Evolutionary conservation across 1,140 invertebrate species (phyloP).

Genomic region (Drosophila nigrodunni): DNA sequence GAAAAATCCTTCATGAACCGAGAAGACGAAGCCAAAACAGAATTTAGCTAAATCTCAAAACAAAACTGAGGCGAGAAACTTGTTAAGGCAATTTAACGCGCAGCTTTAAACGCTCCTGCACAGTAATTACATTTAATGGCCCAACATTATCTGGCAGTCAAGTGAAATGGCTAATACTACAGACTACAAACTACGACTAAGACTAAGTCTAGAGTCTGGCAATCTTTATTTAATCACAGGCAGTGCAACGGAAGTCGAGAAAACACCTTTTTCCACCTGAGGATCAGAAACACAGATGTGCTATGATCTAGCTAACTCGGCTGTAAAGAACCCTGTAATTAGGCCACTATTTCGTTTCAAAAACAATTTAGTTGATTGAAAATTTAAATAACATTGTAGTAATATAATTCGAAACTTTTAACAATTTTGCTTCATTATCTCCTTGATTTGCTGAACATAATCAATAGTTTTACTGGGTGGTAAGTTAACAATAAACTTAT

Average conservation of each 20-base stretch:
- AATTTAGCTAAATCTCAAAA: not conserved
- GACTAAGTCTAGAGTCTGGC: not conserved
- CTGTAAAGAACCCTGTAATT: not conserved
- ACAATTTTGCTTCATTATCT: no score
- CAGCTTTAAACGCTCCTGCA: not conserved
- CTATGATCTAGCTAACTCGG: not conserved
- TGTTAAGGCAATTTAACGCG: constrained; percentile 12
- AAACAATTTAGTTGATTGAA: no score
- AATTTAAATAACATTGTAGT: no score
- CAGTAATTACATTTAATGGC: constrained; percentile 12
- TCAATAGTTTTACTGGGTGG: no score
- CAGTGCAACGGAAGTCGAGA: constrained; percentile 4
- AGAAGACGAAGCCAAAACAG: not conserved
- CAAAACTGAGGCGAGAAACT: constrained; percentile 6
- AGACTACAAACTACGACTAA: not conserved
- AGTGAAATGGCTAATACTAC: not conserved
- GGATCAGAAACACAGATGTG: constrained; percentile 1
- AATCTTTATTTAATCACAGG: not conserved
- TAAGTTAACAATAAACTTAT: no score
- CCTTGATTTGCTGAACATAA: no score
- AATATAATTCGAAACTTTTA: no score
- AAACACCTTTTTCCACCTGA: constrained; percentile 8
- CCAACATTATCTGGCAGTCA: constrained; percentile 15
- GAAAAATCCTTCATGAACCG: constrained; percentile 12
- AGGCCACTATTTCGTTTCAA: no score